Conservation (phyloP, 1,140 invertebrate species). For the Apis laboriosa region DNA sequence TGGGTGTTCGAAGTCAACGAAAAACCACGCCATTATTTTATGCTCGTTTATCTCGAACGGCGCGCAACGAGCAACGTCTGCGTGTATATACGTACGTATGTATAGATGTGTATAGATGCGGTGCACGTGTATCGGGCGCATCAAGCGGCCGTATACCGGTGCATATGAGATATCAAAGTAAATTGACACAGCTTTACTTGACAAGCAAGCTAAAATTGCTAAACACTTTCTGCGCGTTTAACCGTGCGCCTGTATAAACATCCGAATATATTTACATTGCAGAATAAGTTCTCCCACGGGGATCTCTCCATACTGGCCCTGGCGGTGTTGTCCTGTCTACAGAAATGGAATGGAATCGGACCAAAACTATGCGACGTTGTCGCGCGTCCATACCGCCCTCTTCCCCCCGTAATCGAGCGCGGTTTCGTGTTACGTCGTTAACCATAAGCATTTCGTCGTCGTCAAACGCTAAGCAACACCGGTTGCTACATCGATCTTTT, state of each 20-base stretch:
- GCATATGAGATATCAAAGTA: slow-evolving; percentile 55
- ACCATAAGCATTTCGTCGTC: too few relatives aligned
- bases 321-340: neutral
- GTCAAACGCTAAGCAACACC: too few relatives aligned
- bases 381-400: neutral
- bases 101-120: too few relatives aligned
- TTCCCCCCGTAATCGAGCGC: neutral
- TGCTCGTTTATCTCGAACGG: slow-evolving; percentile 51
- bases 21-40: slow-evolving; percentile 51
- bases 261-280: slow-evolving; percentile 22
- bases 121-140: neutral
- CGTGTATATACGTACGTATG: too few relatives aligned
- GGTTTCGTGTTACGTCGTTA: too few relatives aligned
- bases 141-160: slow-evolving; percentile 18
- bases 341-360: slow-evolving; percentile 4
- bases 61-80: slow-evolving; percentile 6
- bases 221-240: slow-evolving; percentile 51
- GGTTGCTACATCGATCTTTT: too few relatives aligned
- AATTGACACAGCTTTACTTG: slow-evolving; percentile 59
- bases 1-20: neutral
- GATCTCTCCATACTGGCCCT: neutral
- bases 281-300: slow-evolving; percentile 16
- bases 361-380: slow-evolving; percentile 5
- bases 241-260: slow-evolving; percentile 25
- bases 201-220: slow-evolving; percentile 52